phyloP scores from a whole-genome alignment of 1,140 invertebrate species.

The Linepithema humile region DNA sequence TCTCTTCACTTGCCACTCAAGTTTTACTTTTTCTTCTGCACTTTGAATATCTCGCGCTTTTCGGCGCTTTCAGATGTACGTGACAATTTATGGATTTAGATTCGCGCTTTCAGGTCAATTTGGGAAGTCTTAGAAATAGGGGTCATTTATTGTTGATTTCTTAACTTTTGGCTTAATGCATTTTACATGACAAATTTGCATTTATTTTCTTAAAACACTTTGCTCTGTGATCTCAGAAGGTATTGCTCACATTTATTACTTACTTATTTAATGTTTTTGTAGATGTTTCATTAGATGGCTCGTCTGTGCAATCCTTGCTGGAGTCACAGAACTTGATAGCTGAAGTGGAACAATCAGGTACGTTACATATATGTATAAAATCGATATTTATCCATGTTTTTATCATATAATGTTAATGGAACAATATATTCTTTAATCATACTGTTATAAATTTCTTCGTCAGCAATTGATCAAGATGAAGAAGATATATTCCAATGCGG shows the following conservation, averaged over 20 bases:
- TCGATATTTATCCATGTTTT: neutral
- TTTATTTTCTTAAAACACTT: neutral
- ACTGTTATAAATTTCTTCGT: slow-evolving; percentile 6
- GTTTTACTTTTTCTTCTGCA: neutral
- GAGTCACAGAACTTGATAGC: slow-evolving; percentile 80
- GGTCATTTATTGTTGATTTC: neutral
- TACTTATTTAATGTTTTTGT: slow-evolving; percentile 31
- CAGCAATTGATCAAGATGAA: slow-evolving; percentile 85
- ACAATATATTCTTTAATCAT: neutral
- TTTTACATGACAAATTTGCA: neutral
- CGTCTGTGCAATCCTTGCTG: slow-evolving; percentile 81
- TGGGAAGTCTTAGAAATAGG: neutral
- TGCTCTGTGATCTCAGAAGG: neutral
- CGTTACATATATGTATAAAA: neutral
- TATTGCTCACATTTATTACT: neutral
- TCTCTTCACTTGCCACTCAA: too few species aligned
- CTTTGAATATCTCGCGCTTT: neutral
- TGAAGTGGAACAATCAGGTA: slow-evolving; percentile 81
- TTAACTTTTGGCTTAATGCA: neutral
- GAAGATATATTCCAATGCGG: slow-evolving; percentile 89
- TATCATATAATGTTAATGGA: neutral
- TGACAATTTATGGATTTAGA: neutral
- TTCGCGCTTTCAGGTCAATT: neutral
- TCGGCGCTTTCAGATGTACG: neutral
- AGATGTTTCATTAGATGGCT: slow-evolving; percentile 81